Evolutionary conservation across 2,888 invertebrate genomes (phyloP).

Genomic region (Diploptera punctata): DNA sequence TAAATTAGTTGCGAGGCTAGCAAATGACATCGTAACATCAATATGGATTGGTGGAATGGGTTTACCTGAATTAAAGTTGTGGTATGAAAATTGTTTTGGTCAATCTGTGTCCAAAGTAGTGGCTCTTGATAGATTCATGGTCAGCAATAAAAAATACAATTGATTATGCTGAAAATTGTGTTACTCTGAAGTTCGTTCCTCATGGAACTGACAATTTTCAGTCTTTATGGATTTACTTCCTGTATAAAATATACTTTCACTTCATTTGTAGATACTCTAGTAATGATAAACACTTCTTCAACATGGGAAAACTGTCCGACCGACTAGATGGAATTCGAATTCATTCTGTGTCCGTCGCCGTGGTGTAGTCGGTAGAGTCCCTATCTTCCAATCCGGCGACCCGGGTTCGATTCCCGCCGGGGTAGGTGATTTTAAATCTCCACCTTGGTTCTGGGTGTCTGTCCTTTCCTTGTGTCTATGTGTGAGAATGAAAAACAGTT

Average conservation of each 20-base stretch:
- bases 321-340: background rate
- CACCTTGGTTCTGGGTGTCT: too few species aligned
- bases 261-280: background rate
- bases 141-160: background rate
- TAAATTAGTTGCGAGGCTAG: background rate
- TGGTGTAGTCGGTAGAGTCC: too few species aligned
- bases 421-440: too few species aligned
- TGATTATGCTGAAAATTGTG: background rate
- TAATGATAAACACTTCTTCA: background rate
- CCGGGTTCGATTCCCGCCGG: too few species aligned
- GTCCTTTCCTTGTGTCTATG: too few species aligned
- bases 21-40: background rate
- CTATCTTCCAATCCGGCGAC: too few species aligned
- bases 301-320: constrained; percentile 7
- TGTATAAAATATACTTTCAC: background rate
- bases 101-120: background rate
- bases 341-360: too few species aligned
- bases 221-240: background rate
- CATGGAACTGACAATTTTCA: background rate
- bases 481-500: too few species aligned
- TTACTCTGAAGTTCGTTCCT: constrained; percentile 3
- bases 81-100: background rate
- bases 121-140: background rate
- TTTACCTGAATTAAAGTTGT: background rate
- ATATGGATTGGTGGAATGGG: background rate